Evolutionary conservation across 2,113 vertebrate species (phyloP), one percentile per base, ranked within the genome.

Genomic region (Bufo bufo): DNA sequence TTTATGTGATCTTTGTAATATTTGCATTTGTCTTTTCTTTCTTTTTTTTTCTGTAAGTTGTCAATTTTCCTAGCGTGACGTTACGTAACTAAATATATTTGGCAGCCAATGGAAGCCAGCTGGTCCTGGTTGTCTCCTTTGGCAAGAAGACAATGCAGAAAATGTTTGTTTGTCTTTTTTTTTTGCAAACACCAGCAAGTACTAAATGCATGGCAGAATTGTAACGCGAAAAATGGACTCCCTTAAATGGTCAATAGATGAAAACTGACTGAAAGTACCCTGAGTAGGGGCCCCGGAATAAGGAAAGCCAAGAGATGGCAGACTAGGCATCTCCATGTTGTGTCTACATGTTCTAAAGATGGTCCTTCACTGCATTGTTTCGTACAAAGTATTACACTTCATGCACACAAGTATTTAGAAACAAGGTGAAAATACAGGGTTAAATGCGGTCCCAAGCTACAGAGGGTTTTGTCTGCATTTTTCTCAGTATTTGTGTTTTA

Each of bases 51-150:
- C 45, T 10, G 9, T 43, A 71, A 84, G 59, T 84, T 84, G 63
- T 84, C 63, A 52, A 84, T 52, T 84, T 84, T 49, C 82, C 49
- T 84, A 71, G 82, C 63, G 20, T 84, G 63, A 54, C 20, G 7
- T 49, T 84, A 84, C 81, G 14, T 83, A 66, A 49, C 81, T 50
- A 23, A 65, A 66, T 50, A 66, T n/a, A 66, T 69, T 83, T 83
- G 47, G 47, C 61, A 69, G 43, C 82, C 54, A 69, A 84, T 84
- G 8, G 82, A 69, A 82, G 54, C 63, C 82, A 71, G 82, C 82
- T 84, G 82, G 63, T 65, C 63, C 63, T 65, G 47, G 10, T 84
- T 84, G 82, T 54, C 82, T 54, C 63, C 45, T 20, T 52, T 3
- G 23, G 79, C 4, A 19, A 50, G 45, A 8, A 83, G 81, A 23